A percentile compares a stretch with the other conserved stretches of the same genome.
Conservation (phyloP, 2,113 vertebrate genomes). For the Coreoperca whiteheadi region DNA sequence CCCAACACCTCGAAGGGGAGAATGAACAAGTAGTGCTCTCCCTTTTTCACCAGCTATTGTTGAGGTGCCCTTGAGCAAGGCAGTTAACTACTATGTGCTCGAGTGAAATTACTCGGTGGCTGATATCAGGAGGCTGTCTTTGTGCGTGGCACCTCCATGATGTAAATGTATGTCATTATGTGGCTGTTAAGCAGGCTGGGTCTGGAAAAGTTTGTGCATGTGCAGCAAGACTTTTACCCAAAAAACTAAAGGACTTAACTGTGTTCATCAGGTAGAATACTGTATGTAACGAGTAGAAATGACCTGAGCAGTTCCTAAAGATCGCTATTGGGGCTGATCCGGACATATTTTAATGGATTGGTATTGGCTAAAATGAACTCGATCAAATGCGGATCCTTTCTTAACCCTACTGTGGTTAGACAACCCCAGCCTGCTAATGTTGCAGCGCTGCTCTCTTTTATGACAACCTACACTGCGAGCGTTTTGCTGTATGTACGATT, state of each 20-base stretch:
- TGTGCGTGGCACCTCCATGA: conserved; percentile 26
- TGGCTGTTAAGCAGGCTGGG: not conserved
- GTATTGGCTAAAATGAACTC: not conserved
- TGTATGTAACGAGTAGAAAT: not conserved
- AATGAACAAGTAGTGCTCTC: conserved; percentile 44
- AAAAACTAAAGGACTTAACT: not conserved
- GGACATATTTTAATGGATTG: not conserved
- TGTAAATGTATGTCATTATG: not conserved
- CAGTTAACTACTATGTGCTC: conserved; percentile 60
- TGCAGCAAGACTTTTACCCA: conserved; percentile 4
- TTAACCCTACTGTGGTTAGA: not conserved
- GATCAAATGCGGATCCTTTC: not conserved
- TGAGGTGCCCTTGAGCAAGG: conserved; percentile 71
- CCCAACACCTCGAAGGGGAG: conserved; percentile 43
- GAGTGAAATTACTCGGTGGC: conserved; percentile 37
- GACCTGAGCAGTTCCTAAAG: not conserved
- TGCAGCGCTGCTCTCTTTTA: not conserved
- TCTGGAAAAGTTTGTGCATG: not conserved
- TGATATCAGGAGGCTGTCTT: conserved; percentile 20
- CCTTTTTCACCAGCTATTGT: conserved; percentile 45
- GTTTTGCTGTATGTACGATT: no score
- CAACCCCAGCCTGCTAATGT: not conserved
- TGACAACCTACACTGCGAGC: no score
- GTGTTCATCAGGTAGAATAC: not conserved
- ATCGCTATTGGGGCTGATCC: not conserved